Percentiles rank a stretch among this genome's conserved stretches.
These are phyloP conservation scores for Pelobates fuscus DNA, from an alignment of 2,113 vertebrate species.

Conservation along the genomic window DNA sequence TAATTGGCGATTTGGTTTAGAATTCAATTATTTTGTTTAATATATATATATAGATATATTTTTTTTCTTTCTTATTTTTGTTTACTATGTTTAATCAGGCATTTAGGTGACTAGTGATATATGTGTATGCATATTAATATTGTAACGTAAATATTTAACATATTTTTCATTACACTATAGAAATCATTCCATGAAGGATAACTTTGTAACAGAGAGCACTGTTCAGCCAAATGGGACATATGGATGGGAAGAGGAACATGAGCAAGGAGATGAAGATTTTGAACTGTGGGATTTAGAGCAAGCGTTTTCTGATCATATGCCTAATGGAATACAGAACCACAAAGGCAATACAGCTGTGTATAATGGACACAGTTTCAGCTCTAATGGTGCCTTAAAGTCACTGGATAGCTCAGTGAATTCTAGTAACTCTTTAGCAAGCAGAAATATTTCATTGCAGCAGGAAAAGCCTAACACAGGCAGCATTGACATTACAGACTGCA, in stretches of 20 bases:
- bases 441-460: slow-evolving; percentile 59
- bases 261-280: slow-evolving; percentile 47
- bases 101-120: too few species aligned
- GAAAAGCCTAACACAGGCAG: slow-evolving; percentile 59
- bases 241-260: slow-evolving; percentile 61
- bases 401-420: slow-evolving; percentile 69
- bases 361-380: slow-evolving; percentile 79
- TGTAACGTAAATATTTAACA: too few species aligned
- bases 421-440: slow-evolving; percentile 59
- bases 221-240: slow-evolving; percentile 72
- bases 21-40: too few species aligned
- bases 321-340: slow-evolving; percentile 63
- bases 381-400: slow-evolving; percentile 94
- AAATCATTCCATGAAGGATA: slow-evolving; percentile 76
- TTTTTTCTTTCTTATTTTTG: too few species aligned
- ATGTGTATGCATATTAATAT: too few species aligned
- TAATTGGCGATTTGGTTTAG: too few species aligned
- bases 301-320: slow-evolving; percentile 58
- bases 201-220: slow-evolving; percentile 65
- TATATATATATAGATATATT: too few species aligned
- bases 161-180: slow-evolving; percentile 61
- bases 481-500: slow-evolving; percentile 68
- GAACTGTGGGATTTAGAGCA: slow-evolving; percentile 63
- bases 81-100: too few species aligned
- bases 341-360: slow-evolving; percentile 67